Evolutionary conservation across 2,888 invertebrate species (phyloP).

Genomic region (Lasioglossum calceatum): DNA sequence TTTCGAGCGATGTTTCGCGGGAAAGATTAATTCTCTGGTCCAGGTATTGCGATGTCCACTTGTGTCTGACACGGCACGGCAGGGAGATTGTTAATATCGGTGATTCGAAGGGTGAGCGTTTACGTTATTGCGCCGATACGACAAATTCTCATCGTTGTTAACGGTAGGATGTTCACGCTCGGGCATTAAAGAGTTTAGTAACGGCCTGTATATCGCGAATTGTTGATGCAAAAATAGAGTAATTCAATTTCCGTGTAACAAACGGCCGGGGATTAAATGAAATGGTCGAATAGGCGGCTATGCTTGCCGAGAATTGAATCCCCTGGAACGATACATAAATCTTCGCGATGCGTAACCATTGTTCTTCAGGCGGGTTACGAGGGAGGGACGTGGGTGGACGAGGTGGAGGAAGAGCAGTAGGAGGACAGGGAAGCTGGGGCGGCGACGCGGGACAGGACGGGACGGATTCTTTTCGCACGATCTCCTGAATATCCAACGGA

Average conservation of each 20-base stretch:
- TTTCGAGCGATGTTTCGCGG: not conserved
- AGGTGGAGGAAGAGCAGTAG: not conserved
- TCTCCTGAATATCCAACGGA: conserved; percentile 21
- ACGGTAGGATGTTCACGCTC: conserved; percentile 6
- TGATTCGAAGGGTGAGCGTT: not conserved
- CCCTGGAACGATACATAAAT: conserved; percentile 39
- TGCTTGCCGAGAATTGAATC: conserved; percentile 10
- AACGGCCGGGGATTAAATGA: conserved; percentile 40
- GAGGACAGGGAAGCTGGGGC: not conserved
- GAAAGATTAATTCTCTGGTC: not conserved
- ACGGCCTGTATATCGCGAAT: conserved; percentile 16
- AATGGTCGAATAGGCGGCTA: conserved; percentile 29
- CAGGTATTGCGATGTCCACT: not conserved
- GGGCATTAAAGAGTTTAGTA: conserved; percentile 14
- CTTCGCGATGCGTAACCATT: conserved; percentile 42
- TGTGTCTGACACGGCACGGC: not conserved
- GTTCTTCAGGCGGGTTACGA: not conserved
- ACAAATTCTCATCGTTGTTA: not conserved
- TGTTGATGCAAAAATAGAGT: conserved; percentile 16
- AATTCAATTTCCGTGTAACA: conserved; percentile 40
- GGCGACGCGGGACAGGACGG: too few species aligned
- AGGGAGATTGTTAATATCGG: not conserved
- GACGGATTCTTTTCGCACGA: conserved; percentile 14
- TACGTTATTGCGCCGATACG: not conserved
- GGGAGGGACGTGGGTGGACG: not conserved